Base-by-base conservation (phyloP, 2,797 vertebrate species). In the Carcharodon carcharias region DNA sequence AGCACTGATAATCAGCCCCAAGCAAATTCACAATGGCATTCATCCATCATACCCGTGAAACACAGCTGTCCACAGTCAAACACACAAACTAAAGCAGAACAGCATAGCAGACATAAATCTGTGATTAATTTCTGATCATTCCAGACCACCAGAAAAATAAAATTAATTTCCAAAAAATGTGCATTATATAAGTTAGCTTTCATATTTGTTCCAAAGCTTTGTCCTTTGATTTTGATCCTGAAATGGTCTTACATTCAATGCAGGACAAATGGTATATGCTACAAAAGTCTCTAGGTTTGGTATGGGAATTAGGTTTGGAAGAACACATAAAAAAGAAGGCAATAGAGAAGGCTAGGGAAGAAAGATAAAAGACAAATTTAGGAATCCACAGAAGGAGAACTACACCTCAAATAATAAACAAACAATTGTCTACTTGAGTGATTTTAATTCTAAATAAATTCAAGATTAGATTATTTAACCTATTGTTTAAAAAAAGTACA, bases 111-210 rank as follows among this genome's bases (percentile, higher is more conserved):
- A 73, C 45, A 77, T 16, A 95, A 77, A 95, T 73, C 67, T 95
- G 94, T 73, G 54, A 56, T 95, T 77, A 35, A 73, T 73, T 95
- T 93, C 63, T 93, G 31, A 95, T 77, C 31, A 23, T 95, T 56
- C 50, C 69, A 71, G 93, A 95, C 54, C 26, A 73, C 45, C 67
- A 95, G 69, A 95, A 95, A 95, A 77, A 73, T 73, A 95, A 95
- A 95, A 95, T 56, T 7, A 73, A 95, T 93, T 89, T 92, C 61
- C 35, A 63, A n/a, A 58, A 88, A 56, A 56, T 1, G 63, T 65
- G 61, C 26, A 67, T 65, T 93, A 65, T 91, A n/a, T 6, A 91
- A 65, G 16, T 45, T 67, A 93, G 91, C n/a, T 12, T 67, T 93
- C 61, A 93, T 45, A 23, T 67, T 23, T 93, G n/a, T 67, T 93